phyloP scores from a whole-genome alignment of 2,888 invertebrate species.

The Drosophila fulvimacula region DNA sequence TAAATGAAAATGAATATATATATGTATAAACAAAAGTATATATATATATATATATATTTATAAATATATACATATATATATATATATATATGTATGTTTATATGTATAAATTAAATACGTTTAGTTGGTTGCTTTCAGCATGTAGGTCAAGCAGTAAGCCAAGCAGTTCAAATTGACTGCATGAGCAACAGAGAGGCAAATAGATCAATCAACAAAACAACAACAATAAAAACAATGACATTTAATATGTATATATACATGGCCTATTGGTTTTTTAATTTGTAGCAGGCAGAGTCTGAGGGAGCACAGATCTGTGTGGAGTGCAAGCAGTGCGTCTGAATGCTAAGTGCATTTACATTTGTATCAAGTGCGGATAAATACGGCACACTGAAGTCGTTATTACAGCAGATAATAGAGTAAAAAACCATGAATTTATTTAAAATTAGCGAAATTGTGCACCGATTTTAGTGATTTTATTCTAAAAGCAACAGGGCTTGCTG shows the following conservation, averaged over 20 bases:
- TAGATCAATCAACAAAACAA: conserved; percentile 66
- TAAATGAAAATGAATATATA: conserved; percentile 67
- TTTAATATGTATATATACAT: conserved; percentile 39
- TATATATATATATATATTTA: conserved; percentile 17
- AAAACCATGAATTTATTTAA: neutral
- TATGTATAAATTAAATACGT: conserved; percentile 30
- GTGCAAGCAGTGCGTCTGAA: neutral
- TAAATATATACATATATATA: conserved; percentile 19
- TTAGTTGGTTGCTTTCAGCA: conserved; percentile 66
- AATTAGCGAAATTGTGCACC: neutral
- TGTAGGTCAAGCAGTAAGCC: conserved; percentile 21
- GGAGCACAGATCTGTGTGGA: neutral
- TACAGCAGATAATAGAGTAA: neutral
- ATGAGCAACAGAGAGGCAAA: conserved; percentile 38
- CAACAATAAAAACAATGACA: conserved; percentile 60
- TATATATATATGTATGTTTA: neutral
- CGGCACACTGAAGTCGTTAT: neutral
- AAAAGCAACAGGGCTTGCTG: neutral
- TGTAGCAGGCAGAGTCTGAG: conserved; percentile 8
- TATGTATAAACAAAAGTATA: conserved; percentile 33
- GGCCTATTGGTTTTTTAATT: conserved; percentile 8
- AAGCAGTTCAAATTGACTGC: conserved; percentile 14
- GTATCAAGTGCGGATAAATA: no score
- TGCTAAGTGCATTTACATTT: no score
- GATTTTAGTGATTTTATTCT: neutral